Percentiles rank a stretch among this genome's conserved stretches.
These are phyloP conservation scores for Scolanthus callimorphus DNA, from an alignment of 92 coral and sea anemone species.

Conservation along the genomic window DNA sequence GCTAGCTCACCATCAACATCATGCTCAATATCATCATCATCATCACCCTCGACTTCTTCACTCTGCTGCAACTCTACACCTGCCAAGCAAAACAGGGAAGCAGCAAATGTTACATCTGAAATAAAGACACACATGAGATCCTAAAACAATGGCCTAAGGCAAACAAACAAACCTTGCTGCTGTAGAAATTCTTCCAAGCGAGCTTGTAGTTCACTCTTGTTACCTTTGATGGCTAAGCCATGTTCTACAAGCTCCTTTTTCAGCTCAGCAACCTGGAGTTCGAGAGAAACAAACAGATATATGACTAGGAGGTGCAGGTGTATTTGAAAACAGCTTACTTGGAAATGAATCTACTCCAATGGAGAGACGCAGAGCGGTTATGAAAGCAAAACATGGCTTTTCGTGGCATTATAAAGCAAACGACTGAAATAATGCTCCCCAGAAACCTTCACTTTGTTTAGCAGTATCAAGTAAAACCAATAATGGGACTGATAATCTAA, in stretches of 20 bases:
- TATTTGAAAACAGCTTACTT: too few relatives aligned
- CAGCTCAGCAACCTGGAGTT: constrained; percentile 75
- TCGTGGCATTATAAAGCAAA: too few relatives aligned
- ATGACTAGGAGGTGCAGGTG: too few relatives aligned
- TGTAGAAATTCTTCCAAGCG: constrained; percentile 58
- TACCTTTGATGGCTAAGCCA: constrained; percentile 77
- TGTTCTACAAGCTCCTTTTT: constrained; percentile 85
- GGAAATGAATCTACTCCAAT: too few relatives aligned
- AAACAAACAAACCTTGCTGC: constrained; percentile 22
- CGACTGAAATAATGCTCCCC: too few relatives aligned
- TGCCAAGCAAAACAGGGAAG: constrained; percentile 11
- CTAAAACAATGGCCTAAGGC: not conserved
- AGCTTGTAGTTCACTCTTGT: constrained; percentile 74
- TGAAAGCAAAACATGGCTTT: too few relatives aligned
- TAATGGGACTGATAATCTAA: too few relatives aligned
- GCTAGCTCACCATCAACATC: constrained; percentile 58
- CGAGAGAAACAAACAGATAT: too few relatives aligned
- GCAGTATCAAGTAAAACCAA: too few relatives aligned
- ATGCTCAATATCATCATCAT: constrained; percentile 50
- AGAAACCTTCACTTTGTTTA: too few relatives aligned
- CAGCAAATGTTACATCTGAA: too few relatives aligned
- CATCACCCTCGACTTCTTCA: constrained; percentile 44
- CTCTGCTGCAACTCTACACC: constrained; percentile 52
- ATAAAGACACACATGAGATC: not conserved
- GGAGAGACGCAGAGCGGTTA: too few relatives aligned